Base-by-base conservation (phyloP, 2,113 vertebrate genomes). In the Pseudorectes ferrugineus region DNA sequence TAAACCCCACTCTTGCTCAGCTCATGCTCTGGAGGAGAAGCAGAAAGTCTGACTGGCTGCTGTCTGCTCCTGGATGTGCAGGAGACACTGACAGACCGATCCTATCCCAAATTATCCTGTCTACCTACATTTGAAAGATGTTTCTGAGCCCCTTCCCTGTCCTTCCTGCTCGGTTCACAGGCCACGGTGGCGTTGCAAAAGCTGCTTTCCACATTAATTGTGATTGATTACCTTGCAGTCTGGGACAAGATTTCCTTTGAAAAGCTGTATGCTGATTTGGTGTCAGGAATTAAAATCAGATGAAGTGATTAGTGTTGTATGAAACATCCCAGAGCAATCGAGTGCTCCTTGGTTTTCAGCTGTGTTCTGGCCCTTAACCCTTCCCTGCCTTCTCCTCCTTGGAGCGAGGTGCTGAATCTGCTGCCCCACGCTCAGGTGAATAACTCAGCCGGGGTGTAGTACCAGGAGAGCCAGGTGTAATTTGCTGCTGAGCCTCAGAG, bases 221-320 rank as follows among this genome's bases (percentile, higher is more conserved):
- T 95, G 94, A 95, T 96, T 83, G 94, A 96, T 96, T 88, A 82
- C 93, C 55, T 94, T 73, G 85, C 95, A 92, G 66, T 95, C 92
- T 76, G 63, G 92, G 94, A 95, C 94, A 90, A 83, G 93, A 36
- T 94, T 93, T 79, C 88, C 74, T 94, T 93, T 97, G 92, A 93
- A 96, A 95, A 96, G 85, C 92, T 85, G 26, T 96, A 28, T 82
- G 87, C 87, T 62, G 84, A 92, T 95, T 85, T 22, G 82, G 46
- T 94, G 93, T 93, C 70, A 68, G 85, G 81, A 95, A 88, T 96
- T 88, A 95, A 92, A 95, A 95, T 96, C 95, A 92, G 89, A 94
- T 93, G 92, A 93, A 95, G 94, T 80, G 87, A 88, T 97, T 62
- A 93, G 89, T 23, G 92, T 66, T 85, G 49, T 88, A 2, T 70